Evolutionary conservation across 2,113 vertebrate genomes (phyloP), one percentile per base, ranked within the genome.

Genomic region (Acrocephalus arundinaceus): DNA sequence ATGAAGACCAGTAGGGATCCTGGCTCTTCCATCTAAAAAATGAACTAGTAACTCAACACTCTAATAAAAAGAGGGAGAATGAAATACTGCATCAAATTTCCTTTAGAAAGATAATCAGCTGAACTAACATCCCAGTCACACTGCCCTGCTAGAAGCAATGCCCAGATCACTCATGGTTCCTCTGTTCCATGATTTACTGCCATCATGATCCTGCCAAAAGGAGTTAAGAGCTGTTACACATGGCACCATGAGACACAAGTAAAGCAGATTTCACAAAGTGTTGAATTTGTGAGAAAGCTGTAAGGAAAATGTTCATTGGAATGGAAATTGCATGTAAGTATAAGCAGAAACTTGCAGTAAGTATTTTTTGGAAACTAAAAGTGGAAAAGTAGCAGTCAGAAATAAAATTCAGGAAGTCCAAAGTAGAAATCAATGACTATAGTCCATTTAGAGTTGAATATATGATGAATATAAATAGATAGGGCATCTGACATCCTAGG

Each of bases 381-480:
- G 61, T 89, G 94, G 94, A 96, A 95, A 95, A 94, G 83, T 30
- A 94, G 88, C 77, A 84, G 95, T 94, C 95, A 94, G 83, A 93
- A 88, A 59, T 43, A 7, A 93, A 94, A 81, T 71, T 55, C 88
- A 89, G 83, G 80, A 94, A 89, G 91, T 55, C 39, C 61, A 71
- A 71, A 62, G 65, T 46, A 89, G 87, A 80, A 96, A 77, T 35
- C 28, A 43, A 66, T 93, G 92, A 94, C 72, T 85, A 35, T 28
- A 90, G 86, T 27, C 33, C 61, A 57, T 84, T 88, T 80, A 85
- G 63, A 63, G 58, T 52, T 55, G 63, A 77, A 71, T 58, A 54
- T n/a, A 92, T 19, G 55, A 74, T 51, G 48, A 54, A 78, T 71
- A 54, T 78, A 78, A 93, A 71, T 17, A 85, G 43, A 46, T 18